These are phyloP conservation scores for Caenorhabditis wallacei DNA, from an alignment of 2,888 invertebrate genomes.

Conservation along the genomic window DNA sequence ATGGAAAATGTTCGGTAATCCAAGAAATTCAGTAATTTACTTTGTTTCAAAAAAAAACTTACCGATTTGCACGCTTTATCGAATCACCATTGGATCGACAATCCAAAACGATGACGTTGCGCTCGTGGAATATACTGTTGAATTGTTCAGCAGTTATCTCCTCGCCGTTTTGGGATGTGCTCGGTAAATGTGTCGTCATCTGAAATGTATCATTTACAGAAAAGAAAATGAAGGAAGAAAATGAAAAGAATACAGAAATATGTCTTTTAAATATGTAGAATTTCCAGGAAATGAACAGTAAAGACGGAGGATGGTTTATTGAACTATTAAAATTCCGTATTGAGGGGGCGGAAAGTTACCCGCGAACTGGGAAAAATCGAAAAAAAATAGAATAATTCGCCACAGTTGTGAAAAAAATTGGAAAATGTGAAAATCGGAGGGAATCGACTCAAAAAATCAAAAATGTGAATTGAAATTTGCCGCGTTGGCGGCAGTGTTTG, in stretches of 20 bases:
- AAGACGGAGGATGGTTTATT: conserved; percentile 7
- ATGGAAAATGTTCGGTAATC: neutral
- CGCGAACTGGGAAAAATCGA: conserved; percentile 7
- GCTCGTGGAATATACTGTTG: conserved; percentile 53
- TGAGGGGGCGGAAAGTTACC: neutral
- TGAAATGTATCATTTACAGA: no score
- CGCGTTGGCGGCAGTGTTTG: conserved; percentile 26
- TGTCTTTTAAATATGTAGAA: conserved; percentile 3
- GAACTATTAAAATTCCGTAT: conserved; percentile 15
- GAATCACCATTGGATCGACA: conserved; percentile 69
- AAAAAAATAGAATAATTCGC: conserved; percentile 12
- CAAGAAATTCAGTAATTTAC: neutral
- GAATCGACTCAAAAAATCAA: conserved; percentile 1
- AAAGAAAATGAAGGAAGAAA: no score
- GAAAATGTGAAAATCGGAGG: neutral
- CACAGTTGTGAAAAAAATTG: neutral
- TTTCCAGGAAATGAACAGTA: neutral
- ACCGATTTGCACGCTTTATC: conserved; percentile 69
- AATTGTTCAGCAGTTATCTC: conserved; percentile 61
- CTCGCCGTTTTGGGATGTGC: conserved; percentile 61
- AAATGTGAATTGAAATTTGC: neutral
- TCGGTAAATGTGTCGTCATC: conserved; percentile 60
- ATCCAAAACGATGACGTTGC: conserved; percentile 61
- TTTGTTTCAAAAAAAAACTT: neutral
- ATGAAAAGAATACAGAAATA: neutral